These are phyloP conservation scores for Oscheius sp. DNA, from an alignment of 2,888 invertebrate genomes.

Conservation along the genomic window DNA sequence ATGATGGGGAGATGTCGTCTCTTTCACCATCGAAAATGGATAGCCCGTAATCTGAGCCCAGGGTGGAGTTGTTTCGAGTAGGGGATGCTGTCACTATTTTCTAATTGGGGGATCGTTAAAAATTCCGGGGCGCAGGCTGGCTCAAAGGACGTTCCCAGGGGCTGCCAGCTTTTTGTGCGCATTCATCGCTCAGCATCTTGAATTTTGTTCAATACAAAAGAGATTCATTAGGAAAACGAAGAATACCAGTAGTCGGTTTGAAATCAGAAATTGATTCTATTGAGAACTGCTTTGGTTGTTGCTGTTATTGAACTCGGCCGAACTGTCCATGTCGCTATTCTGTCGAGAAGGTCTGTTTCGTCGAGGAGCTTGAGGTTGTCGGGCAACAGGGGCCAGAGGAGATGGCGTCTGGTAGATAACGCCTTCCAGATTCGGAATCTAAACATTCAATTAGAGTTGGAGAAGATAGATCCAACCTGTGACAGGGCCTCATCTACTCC, in stretches of 20 bases:
- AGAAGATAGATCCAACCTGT: not conserved
- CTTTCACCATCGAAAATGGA: slow-evolving; percentile 10
- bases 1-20: slow-evolving; percentile 15
- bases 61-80: not conserved
- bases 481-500: not conserved
- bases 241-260: no score
- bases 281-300: no score
- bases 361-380: slow-evolving; percentile 9
- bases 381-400: slow-evolving; percentile 1
- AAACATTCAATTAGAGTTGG: not conserved
- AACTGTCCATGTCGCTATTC: slow-evolving; percentile 10
- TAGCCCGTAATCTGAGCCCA: not conserved
- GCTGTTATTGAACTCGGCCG: not conserved
- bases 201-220: no score
- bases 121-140: slow-evolving; percentile 3
- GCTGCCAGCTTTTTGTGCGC: slow-evolving; percentile 24
- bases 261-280: no score
- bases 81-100: not conserved
- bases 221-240: no score
- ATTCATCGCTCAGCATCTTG: slow-evolving; percentile 23
- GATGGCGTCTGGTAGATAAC: slow-evolving; percentile 21
- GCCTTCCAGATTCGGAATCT: slow-evolving; percentile 10
- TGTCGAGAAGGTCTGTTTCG: not conserved
- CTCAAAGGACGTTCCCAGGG: slow-evolving; percentile 24
- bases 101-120: not conserved